A percentile compares a stretch with the other conserved stretches of the same genome.
Conservation (phyloP, 2,888 invertebrate species). For the Watsonalla cultraria region DNA sequence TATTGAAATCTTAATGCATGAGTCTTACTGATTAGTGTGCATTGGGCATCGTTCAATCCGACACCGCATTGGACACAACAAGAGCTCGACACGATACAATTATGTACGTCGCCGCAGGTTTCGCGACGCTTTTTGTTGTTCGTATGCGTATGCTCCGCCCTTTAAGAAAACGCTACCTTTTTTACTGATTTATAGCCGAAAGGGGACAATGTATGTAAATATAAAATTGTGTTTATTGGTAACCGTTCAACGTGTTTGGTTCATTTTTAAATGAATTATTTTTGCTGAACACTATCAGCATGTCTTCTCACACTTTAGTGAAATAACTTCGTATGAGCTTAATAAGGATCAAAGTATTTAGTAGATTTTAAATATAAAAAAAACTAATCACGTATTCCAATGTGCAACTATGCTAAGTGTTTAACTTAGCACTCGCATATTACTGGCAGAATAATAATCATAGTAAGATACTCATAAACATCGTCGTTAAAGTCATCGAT, state of each 20-base stretch:
- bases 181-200: constrained; percentile 29
- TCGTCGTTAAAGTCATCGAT: no score
- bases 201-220: constrained; percentile 28
- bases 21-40: constrained; percentile 20
- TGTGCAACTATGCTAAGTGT: no score
- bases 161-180: constrained; percentile 33
- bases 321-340: no score
- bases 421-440: no score
- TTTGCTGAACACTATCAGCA: no score
- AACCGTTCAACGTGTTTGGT: neutral
- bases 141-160: constrained; percentile 13
- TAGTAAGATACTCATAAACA: no score
- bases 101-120: constrained; percentile 37
- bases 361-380: no score
- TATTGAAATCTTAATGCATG: constrained; percentile 14
- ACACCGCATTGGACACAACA: constrained; percentile 35
- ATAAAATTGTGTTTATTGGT: constrained; percentile 13
- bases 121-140: constrained; percentile 33
- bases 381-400: no score
- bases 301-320: no score
- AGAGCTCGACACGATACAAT: constrained; percentile 41
- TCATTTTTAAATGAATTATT: neutral
- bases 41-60: constrained; percentile 36
- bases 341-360: no score
- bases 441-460: no score